Evolutionary conservation across 2,888 invertebrate genomes (phyloP), one percentile per base, ranked within the genome.

Genomic region (Ennomos fuscantarius): DNA sequence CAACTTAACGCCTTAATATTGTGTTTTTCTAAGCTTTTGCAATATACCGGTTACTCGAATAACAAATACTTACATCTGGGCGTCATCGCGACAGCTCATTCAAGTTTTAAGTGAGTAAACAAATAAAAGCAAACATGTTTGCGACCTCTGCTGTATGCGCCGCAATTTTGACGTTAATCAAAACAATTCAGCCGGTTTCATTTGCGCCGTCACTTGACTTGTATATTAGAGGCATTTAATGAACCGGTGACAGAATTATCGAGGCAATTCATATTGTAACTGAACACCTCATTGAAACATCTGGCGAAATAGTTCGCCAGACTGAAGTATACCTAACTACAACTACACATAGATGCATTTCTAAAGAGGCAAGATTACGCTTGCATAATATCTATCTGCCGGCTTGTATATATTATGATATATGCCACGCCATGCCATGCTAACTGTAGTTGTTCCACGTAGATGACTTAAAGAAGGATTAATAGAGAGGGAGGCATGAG

Each of bases 261-360:
- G 57, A 36, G 46, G 55, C 64, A 66, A 62, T 61, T 62, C 53
- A 57, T 55, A 62, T 60, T 61, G 64, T 58, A 68, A 70, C 58
- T 59, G 51, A 60, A 68, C 59, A 65, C 66, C 53, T 31, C 15
- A 52, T 37, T 48, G 57, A 58, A 57, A 65, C 67, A 65, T 67
- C 65, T 67, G 67, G 61, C 49, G 42, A 50, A 55, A 54, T 36
- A 15, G 12, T 13, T 42, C 15, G 57, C 53, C 46, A 47, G 42
- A 36, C 35, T 43, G 32, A 49, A 43, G 32, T 47, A 54, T 8
- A 10, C 32, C 41, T 34, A 44, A 45, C 42, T 55, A 52, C 55
- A 62, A 54, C 46, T 58, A 62, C 51, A 31, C 24, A 24, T 24
- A 24, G 24, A 24, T 24, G 24, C 24, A 24, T 6, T 24, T 24